Conservation (phyloP, 1,140 invertebrate genomes). For the Pseudomyrmex sp. region DNA sequence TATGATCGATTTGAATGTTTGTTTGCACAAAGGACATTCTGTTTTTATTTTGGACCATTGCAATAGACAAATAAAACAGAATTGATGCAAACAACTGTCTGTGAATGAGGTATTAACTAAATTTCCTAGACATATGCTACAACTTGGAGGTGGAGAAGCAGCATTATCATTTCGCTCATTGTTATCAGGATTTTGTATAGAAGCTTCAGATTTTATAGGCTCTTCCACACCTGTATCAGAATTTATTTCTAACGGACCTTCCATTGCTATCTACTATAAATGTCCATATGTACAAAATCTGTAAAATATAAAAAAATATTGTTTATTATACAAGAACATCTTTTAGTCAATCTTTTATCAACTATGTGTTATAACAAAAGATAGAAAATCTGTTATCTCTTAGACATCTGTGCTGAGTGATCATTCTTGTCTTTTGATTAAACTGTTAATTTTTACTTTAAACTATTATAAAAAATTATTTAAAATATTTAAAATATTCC, state of each 20-base stretch:
- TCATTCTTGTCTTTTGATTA: background rate
- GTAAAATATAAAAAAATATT: conserved; percentile 18
- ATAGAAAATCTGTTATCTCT: background rate
- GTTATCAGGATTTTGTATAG: conserved; percentile 72
- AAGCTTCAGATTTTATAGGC: conserved; percentile 77
- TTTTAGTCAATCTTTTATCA: too few relatives aligned
- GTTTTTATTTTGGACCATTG: conserved; percentile 98
- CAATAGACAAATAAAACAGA: conserved; percentile 96
- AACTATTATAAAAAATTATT: too few relatives aligned
- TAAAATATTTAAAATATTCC: too few relatives aligned
- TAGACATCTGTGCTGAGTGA: too few relatives aligned
- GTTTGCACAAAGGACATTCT: conserved; percentile 97
- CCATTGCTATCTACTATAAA: conserved; percentile 64
- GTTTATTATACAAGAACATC: background rate
- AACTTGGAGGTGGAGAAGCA: conserved; percentile 92
- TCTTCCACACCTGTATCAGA: conserved; percentile 68
- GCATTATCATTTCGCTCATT: conserved; percentile 82
- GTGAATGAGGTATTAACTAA: conserved; percentile 96
- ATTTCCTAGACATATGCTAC: conserved; percentile 95
- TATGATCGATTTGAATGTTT: conserved; percentile 95
- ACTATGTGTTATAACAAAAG: background rate
- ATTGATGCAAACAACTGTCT: conserved; percentile 96
- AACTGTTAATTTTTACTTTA: too few relatives aligned
- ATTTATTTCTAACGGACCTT: conserved; percentile 69
- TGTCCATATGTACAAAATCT: conserved; percentile 48